phyloP scores from a whole-genome alignment of 2,113 vertebrate species.

The Dasyprocta punctata region DNA sequence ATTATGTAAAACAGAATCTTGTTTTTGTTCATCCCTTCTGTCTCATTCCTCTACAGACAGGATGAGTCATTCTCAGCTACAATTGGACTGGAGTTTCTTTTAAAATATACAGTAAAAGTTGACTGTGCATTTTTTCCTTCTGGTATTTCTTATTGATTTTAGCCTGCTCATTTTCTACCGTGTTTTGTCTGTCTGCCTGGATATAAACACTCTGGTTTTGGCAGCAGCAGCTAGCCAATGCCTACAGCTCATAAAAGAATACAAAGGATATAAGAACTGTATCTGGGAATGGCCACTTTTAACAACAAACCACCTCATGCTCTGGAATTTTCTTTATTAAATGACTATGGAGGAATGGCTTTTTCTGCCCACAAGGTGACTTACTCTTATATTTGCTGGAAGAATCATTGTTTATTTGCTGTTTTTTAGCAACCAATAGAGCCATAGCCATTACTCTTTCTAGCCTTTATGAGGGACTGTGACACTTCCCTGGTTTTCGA shows the following conservation, averaged over 20 bases:
- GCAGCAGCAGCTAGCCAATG: conserved; percentile 35
- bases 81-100: conserved; percentile 56
- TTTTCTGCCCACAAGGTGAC: conserved; percentile 13
- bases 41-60: background rate
- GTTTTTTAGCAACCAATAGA: background rate
- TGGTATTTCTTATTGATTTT: conserved; percentile 1
- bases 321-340: conserved; percentile 52
- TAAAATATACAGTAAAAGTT: conserved; percentile 63
- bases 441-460: background rate
- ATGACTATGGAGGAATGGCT: background rate
- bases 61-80: conserved; percentile 54
- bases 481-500: background rate
- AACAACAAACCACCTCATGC: conserved; percentile 35
- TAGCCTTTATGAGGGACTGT: background rate
- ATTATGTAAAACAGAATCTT: conserved; percentile 63
- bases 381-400: background rate
- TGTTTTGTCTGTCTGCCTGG: conserved; percentile 45
- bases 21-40: background rate
- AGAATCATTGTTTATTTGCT: conserved; percentile 14
- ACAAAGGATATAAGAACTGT: background rate
- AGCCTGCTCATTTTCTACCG: conserved; percentile 54
- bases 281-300: conserved; percentile 46
- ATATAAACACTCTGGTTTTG: conserved; percentile 31
- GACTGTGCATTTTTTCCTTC: conserved; percentile 59
- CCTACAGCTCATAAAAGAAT: conserved; percentile 50